Evolutionary conservation across 2,888 invertebrate genomes (phyloP).

Genomic region (Branchellion lobata): DNA sequence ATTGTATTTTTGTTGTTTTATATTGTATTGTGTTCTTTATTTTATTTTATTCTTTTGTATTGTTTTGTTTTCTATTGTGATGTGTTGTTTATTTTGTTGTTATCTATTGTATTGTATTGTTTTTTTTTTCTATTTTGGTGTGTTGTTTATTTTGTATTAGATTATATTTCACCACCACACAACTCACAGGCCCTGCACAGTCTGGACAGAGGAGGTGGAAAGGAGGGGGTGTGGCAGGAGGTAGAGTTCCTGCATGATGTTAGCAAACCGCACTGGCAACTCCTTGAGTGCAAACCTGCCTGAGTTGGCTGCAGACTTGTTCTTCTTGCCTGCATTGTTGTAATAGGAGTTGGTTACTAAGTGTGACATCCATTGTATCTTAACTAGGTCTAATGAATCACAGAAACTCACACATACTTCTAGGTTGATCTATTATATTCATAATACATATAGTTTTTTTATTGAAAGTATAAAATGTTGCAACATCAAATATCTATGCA

Average conservation of each 20-base stretch:
- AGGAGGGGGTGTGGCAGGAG: conserved; percentile 87
- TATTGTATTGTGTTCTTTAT: background rate
- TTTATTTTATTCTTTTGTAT: background rate
- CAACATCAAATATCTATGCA: background rate
- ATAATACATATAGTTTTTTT: too few relatives aligned
- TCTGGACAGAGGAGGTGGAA: conserved; percentile 85
- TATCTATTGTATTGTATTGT: too few relatives aligned
- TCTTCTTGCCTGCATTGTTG: conserved; percentile 11
- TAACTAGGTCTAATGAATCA: too few relatives aligned
- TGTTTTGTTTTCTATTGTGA: background rate
- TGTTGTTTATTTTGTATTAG: background rate
- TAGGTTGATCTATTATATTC: too few relatives aligned
- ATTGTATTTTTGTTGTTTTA: too few relatives aligned
- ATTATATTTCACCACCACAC: background rate
- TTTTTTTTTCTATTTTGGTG: too few relatives aligned
- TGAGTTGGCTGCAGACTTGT: conserved; percentile 35
- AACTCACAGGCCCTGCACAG: conserved; percentile 73
- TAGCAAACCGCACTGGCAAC: conserved; percentile 90
- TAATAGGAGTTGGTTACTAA: too few relatives aligned
- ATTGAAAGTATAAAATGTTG: too few relatives aligned
- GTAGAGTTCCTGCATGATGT: conserved; percentile 99
- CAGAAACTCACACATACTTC: too few relatives aligned
- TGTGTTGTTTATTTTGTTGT: background rate
- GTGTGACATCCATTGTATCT: too few relatives aligned
- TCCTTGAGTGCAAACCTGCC: conserved; percentile 92